Conservation (phyloP, 2,797 vertebrate species). For the Myotis daubentonii region DNA sequence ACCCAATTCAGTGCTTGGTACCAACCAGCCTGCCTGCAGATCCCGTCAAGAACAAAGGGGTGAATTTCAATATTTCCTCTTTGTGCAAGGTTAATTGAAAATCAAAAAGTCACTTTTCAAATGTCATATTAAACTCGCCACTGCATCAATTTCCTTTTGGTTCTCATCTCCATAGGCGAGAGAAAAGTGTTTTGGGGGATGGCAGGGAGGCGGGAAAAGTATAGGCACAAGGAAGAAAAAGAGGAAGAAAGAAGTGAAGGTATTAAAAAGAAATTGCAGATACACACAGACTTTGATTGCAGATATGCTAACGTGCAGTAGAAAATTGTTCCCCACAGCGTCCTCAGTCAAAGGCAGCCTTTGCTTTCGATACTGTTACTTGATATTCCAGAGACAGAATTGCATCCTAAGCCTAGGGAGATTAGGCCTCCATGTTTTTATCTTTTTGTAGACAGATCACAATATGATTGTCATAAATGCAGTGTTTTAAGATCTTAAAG, state of each 20-base stretch:
- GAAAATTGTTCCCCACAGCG: conserved; percentile 47
- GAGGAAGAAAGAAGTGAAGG: conserved; percentile 40
- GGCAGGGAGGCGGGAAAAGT: neutral
- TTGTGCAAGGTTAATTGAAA: conserved; percentile 87
- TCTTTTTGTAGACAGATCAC: conserved; percentile 32
- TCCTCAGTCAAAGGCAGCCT: conserved; percentile 55
- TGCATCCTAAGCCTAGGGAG: conserved; percentile 49
- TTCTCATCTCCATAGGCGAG: conserved; percentile 70
- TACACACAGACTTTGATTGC: conserved; percentile 57
- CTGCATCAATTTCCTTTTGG: conserved; percentile 82
- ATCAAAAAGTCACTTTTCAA: conserved; percentile 86
- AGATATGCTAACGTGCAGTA: conserved; percentile 5
- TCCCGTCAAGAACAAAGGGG: conserved; percentile 79
- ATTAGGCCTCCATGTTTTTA: conserved; percentile 54
- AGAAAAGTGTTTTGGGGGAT: conserved; percentile 58
- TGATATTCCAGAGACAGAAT: conserved; percentile 60
- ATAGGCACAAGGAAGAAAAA: conserved; percentile 26
- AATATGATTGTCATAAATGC: conserved; percentile 41
- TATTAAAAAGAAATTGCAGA: conserved; percentile 46
- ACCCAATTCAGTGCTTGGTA: conserved; percentile 41
- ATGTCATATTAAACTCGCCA: conserved; percentile 84
- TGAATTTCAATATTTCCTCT: conserved; percentile 83
- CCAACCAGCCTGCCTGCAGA: conserved; percentile 71
- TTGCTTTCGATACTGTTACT: conserved; percentile 25
- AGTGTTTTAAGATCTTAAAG: conserved; percentile 27